Base-by-base conservation (phyloP, 2,113 vertebrate genomes). In the Ictalurus furcatus region DNA sequence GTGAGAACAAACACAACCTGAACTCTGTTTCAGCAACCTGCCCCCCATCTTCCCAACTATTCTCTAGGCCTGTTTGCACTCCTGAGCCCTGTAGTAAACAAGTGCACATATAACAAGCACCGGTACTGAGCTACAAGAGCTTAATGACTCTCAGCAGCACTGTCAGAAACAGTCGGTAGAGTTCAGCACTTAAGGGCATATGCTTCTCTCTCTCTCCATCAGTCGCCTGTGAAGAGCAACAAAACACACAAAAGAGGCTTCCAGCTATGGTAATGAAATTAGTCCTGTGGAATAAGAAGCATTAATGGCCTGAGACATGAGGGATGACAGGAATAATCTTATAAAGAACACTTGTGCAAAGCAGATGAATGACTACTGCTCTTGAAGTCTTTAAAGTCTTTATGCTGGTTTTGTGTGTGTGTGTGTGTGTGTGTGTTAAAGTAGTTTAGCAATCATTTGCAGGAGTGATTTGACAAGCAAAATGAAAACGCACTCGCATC, bases 131-230 rank as follows among this genome's bases (percentile, higher is more conserved):
- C 92, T 86, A 91, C 91, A 91, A 96, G 94, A 95, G 93, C 92
- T 95, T 96, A 96, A 96, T 96, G 95, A 96, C 93, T 95, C 95
- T 95, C 95, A 96, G 92, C 95, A 95, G 95, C 89, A 92, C 96
- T 96, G 96, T 96, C 95, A 96, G 92, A 96, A 95, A 93, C 94
- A 95, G 94, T 96, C 95, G 93, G 92, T 91, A 90, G 94, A 94
- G 95, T 94, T 94, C 93, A 90, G 0, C 93, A 94, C 95, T 95
- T 96, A 94, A 96, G 95, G 95, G 95, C 95, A 96, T 95, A 95
- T 95, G 95, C 93, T 96, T 95, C 95, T 94, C 94, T 94, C 37
- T 40, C 93, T 93, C 93, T 91, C 92, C 90, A 95, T 92, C 93
- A 94, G 94, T 89, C 92, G 94, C 93, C 95, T 88, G 92, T 59